A percentile compares a stretch with the other conserved stretches of the same genome.
These are phyloP conservation scores for Pyrrhia umbra DNA, from an alignment of 2,888 invertebrate genomes.

Conservation along the genomic window DNA sequence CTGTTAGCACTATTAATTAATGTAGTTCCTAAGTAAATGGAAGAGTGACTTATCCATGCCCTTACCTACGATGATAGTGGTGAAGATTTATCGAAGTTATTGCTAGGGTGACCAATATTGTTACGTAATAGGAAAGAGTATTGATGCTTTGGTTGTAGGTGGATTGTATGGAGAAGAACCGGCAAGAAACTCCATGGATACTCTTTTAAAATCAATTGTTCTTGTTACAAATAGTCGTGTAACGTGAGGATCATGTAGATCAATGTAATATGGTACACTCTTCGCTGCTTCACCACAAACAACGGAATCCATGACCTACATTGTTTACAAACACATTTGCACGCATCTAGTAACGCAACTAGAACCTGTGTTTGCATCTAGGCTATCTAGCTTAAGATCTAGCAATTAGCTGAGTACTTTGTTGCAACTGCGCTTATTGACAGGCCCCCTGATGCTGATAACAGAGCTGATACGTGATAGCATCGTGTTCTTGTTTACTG, in stretches of 20 bases:
- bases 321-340: not conserved
- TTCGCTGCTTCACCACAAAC: no score
- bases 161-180: no score
- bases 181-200: no score
- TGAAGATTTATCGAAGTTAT: no score
- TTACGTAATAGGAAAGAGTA: no score
- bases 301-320: constrained; percentile 4
- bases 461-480: constrained; percentile 20
- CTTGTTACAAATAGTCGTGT: no score
- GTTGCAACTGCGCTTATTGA: constrained; percentile 12
- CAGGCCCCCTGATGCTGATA: constrained; percentile 15
- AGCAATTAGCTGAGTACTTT: not conserved
- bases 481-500: constrained; percentile 19
- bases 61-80: not conserved
- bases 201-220: no score
- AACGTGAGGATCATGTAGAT: no score
- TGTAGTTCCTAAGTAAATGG: not conserved
- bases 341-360: not conserved
- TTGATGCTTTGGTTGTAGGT: no score
- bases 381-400: not conserved
- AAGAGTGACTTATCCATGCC: not conserved
- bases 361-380: not conserved
- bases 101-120: no score
- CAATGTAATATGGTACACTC: no score
- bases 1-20: not conserved